phyloP scores from a whole-genome alignment of 2,113 vertebrate genomes.

The Scomber colias region DNA sequence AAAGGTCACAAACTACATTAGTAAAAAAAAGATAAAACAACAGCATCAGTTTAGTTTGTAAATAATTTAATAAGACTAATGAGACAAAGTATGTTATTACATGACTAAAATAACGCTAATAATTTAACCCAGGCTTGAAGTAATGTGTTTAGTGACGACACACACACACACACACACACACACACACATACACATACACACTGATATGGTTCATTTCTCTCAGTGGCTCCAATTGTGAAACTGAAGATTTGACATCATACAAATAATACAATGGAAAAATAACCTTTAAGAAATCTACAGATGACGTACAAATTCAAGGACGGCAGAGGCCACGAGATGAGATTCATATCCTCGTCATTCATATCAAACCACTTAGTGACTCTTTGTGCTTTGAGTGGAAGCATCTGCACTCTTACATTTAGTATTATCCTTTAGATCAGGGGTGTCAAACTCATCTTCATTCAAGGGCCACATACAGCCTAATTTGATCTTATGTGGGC shows the following conservation, averaged over 20 bases:
- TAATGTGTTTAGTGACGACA: no score
- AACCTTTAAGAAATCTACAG: not conserved
- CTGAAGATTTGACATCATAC: no score
- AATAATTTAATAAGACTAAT: conserved; percentile 38
- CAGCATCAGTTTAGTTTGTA: not conserved
- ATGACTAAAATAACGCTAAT: not conserved
- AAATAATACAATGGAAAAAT: no score
- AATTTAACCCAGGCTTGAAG: not conserved
- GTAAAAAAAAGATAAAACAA: not conserved
- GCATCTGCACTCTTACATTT: not conserved
- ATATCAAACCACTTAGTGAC: conserved; percentile 6
- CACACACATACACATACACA: no score
- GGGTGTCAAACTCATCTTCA: no score
- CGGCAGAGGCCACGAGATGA: not conserved
- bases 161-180: no score
- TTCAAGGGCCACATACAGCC: no score
- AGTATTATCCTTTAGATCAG: not conserved
- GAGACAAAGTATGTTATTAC: not conserved
- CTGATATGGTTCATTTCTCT: no score
- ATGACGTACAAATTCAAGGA: not conserved
- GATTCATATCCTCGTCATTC: conserved; percentile 16
- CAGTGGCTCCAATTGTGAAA: no score
- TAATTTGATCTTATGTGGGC: no score
- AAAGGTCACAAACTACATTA: not conserved
- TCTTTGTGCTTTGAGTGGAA: conserved; percentile 9